These are phyloP conservation scores for Phycodurus eques DNA, from an alignment of 2,113 vertebrate species.

Conservation along the genomic window DNA sequence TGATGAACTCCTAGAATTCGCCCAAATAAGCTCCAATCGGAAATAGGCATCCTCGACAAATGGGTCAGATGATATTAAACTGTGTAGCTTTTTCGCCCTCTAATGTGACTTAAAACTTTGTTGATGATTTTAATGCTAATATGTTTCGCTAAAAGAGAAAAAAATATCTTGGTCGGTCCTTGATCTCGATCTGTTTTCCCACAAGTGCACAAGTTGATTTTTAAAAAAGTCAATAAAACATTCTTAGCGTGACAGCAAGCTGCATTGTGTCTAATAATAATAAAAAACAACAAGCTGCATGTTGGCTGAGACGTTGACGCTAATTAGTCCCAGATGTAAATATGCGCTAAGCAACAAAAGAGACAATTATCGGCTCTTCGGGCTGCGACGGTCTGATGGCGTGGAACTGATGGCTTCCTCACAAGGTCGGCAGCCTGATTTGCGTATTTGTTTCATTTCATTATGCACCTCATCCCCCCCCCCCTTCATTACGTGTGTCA, in stretches of 20 bases:
- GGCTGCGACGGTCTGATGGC: constrained; percentile 52
- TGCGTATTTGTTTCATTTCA: constrained; percentile 42
- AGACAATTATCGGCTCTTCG: constrained; percentile 70
- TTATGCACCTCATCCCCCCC: not conserved
- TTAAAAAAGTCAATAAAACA: not conserved
- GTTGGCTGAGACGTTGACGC: constrained; percentile 30
- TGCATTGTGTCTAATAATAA: not conserved
- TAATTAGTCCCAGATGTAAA: constrained; percentile 72
- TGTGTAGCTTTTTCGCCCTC: not conserved
- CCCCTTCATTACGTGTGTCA: constrained; percentile 68
- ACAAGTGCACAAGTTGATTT: not conserved
- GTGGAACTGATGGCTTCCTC: constrained; percentile 69
- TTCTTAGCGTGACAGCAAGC: constrained; percentile 5
- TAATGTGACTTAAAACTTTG: not conserved
- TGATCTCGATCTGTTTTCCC: not conserved
- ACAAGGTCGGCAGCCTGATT: constrained; percentile 46
- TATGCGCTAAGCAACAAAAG: constrained; percentile 64
- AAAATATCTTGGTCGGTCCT: not conserved
- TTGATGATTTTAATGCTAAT: not conserved
- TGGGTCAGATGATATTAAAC: not conserved
- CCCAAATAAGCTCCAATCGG: no score
- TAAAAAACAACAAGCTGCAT: constrained; percentile 17
- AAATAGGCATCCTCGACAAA: not conserved
- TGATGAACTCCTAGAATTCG: no score
- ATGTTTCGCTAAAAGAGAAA: not conserved